Base-by-base conservation (phyloP, 2,888 invertebrate genomes). In the Callosobruchus maculatus region DNA sequence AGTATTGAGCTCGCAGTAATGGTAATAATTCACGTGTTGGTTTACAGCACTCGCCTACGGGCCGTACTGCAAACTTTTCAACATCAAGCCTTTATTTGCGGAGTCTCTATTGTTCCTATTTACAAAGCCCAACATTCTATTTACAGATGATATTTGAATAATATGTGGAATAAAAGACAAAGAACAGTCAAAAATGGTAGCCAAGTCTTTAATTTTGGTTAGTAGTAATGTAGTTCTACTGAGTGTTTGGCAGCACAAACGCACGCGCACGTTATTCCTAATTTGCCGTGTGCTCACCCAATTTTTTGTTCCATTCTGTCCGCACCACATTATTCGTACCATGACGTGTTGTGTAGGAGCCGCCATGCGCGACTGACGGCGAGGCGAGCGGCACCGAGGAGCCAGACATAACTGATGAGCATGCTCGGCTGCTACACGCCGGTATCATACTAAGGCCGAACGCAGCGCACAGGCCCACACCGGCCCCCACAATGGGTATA, bases 331-430 rank as follows among this genome's bases (percentile, higher is more conserved):
- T 49, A 18, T 49, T 49, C 49, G 49, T 49, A 7, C 76, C 73
- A 75, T 78, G 75, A 72, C 80, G 49, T 49, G 49, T 49, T 49
- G 49, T 80, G 80, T 86, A 90, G 89, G 90, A 90, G 85, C 71
- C 79, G 85, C 71, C 79, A 76, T 82, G 81, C 79, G 80, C 90
- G 85, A 91, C 91, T 74, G 91, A 92, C 84, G 91, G 89, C 78
- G 86, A 90, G 84, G 89, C 87, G 81, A 90, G 90, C 83, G 89
- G 88, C 79, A 90, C 88, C 80, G 91, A 91, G 82, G 91, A 92
- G 83, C 89, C 89, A 83, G 92, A 93, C 87, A 90, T 93, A 74
- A 92, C 92, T 74, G 93, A 93, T 86, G 93, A 93, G 86, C 92
- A 92, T 84, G 92, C 92, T 77, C 92, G 92, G 87, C 88, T 93